Evolutionary conservation across 2,113 vertebrate species (phyloP).

Genomic region (Sphyrna mokarran): DNA sequence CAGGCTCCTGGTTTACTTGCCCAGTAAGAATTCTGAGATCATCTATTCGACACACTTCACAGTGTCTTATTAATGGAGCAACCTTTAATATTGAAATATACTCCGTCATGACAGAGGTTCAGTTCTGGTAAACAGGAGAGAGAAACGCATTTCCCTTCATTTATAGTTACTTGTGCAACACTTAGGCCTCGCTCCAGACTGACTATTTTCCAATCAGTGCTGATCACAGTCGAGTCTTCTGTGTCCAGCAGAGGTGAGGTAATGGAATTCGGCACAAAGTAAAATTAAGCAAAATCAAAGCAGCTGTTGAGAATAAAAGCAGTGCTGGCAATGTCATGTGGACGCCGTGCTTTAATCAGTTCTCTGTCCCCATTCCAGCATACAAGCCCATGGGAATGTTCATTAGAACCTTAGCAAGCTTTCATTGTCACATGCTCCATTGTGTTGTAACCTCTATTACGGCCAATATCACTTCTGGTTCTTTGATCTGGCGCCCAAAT

Average conservation of each 20-base stretch:
- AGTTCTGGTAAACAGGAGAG: not conserved
- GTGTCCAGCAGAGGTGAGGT: constrained; percentile 29
- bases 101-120: not conserved
- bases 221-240: not conserved
- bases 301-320: constrained; percentile 20
- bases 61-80: not conserved
- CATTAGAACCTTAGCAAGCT: not conserved
- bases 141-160: not conserved
- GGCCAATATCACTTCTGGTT: not conserved
- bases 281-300: constrained; percentile 16
- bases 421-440: not conserved
- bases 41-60: not conserved
- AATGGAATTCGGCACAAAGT: constrained; percentile 25
- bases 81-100: not conserved
- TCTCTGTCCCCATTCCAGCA: constrained; percentile 24
- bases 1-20: not conserved
- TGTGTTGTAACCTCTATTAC: not conserved
- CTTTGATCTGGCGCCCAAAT: not conserved
- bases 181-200: not conserved
- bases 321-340: not conserved
- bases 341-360: not conserved
- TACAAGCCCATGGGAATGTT: not conserved
- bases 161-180: not conserved
- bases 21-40: not conserved
- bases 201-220: not conserved